Evolutionary conservation across 1,140 invertebrate genomes (phyloP).

Genomic region (Chrysopa pallens): DNA sequence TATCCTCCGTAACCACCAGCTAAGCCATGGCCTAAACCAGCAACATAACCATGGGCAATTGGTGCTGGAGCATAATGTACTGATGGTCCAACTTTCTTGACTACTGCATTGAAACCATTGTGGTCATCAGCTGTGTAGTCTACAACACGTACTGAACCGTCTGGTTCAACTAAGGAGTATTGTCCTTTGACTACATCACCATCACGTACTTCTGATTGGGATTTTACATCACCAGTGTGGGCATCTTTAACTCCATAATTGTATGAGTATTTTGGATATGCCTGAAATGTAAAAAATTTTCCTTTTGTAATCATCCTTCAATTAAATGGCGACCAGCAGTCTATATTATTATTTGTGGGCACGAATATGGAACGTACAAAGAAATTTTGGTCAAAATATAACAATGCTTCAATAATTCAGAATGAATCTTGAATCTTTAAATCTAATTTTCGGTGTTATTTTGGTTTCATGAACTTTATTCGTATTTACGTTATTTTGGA

Average conservation of each 20-base stretch:
- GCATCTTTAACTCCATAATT: slow-evolving; percentile 31
- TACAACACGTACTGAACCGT: slow-evolving; percentile 39
- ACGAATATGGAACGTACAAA: background rate
- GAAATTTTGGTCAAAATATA: too few species aligned
- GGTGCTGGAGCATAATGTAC: slow-evolving; percentile 14
- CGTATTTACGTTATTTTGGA: too few species aligned
- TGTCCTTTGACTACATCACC: slow-evolving; percentile 40
- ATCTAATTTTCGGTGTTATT: too few species aligned
- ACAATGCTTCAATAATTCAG: too few species aligned
- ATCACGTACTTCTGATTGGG: slow-evolving; percentile 40
- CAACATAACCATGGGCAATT: background rate
- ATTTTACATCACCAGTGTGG: slow-evolving; percentile 40
- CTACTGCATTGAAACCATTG: slow-evolving; percentile 42
- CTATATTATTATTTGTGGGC: background rate
- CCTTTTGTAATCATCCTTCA: background rate
- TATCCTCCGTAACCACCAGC: background rate
- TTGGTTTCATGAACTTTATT: too few species aligned
- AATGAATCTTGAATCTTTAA: too few species aligned
- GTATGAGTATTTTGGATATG: slow-evolving; percentile 30
- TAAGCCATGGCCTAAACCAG: background rate
- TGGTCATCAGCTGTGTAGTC: slow-evolving; percentile 38
- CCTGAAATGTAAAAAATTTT: slow-evolving; percentile 11
- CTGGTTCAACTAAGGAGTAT: slow-evolving; percentile 45
- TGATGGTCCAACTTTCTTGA: slow-evolving; percentile 33
- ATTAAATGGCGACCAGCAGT: background rate